Evolutionary conservation across 2,797 vertebrate genomes (phyloP), one percentile per base, ranked within the genome.

Genomic region (Sciurus vulgaris): DNA sequence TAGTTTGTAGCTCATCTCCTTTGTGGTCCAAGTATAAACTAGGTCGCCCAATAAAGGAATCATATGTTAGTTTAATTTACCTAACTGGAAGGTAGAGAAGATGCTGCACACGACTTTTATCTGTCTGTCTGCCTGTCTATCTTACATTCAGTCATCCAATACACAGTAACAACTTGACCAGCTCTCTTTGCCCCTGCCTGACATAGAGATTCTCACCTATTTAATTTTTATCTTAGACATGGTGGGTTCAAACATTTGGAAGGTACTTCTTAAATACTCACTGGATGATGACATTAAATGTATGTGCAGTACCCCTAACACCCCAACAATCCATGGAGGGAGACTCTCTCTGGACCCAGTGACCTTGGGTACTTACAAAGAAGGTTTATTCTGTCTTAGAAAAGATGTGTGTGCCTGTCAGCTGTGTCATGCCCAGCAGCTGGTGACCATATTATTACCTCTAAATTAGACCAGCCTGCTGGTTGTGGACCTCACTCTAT

Each of bases 81-180:
- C 24, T 49, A 93, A 18, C 41, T 51, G 14, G 65, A 61, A 70
- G 24, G 15, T 49, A 67, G 93, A 35, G 83, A 93, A 93, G 38
- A 94, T 56, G 89, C 95, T 84, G 96, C 89, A 97, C 56, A 26
- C 82, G 78, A 91, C 87, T 96, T 97, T 93, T 54, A 4, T n/a
- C 28, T 30, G 17, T 54, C 54, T 22, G 8, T 84, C 26, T 22
- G 13, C 61, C 38, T 49, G 2, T 35, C 67, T 54, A 1, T 24
- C 10, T 38, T n/a, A 28, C 15, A 41, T 67, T 41, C 22, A n/a
- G 2, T 91, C 41, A 77, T 79, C 47, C 18, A 73, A 1, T 9
- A 17, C 26, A 4, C 56, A 18, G 76, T 61, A 11, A 72, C n/a
- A 59, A 3, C 67, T 86, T 86, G 24, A 44, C 47, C 44, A 49